These are phyloP conservation scores for Eurois occulta DNA, from an alignment of 2,888 invertebrate genomes.

Conservation along the genomic window DNA sequence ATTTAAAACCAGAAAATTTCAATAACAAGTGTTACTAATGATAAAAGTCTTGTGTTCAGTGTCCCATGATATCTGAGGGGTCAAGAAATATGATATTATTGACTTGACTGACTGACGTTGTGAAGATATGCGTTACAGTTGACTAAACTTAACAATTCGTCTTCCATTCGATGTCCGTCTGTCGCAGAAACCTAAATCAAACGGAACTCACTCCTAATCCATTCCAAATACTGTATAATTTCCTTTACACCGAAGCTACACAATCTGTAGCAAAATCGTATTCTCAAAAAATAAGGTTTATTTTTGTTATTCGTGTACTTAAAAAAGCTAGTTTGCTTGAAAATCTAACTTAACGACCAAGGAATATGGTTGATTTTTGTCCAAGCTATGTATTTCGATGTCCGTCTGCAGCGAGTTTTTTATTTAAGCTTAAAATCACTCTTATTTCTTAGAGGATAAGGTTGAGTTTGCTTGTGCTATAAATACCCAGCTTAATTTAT, in stretches of 20 bases:
- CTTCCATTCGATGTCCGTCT: constrained; percentile 1
- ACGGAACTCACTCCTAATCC: background rate
- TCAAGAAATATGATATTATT: constrained; percentile 43
- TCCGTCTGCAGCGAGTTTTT: background rate
- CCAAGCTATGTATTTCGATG: background rate
- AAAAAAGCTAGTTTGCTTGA: background rate
- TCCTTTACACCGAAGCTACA: background rate
- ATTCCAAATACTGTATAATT: accelerated
- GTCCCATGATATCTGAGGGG: constrained; percentile 39
- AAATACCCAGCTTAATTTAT: constrained; percentile 44
- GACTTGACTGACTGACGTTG: constrained; percentile 18
- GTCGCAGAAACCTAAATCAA: background rate
- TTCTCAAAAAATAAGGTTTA: accelerated
- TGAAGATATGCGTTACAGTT: constrained; percentile 33
- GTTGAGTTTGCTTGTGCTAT: background rate
- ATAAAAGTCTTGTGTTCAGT: constrained; percentile 16
- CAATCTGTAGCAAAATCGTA: background rate
- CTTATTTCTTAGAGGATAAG: accelerated
- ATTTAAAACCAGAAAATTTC: background rate
- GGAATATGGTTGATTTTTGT: background rate
- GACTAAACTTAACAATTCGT: constrained; percentile 15
- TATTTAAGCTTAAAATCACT: background rate
- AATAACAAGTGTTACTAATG: background rate
- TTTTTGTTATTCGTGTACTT: background rate
- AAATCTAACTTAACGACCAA: accelerated